Base-by-base conservation (phyloP, 2,113 vertebrate genomes). In the Neoarius graeffei region DNA sequence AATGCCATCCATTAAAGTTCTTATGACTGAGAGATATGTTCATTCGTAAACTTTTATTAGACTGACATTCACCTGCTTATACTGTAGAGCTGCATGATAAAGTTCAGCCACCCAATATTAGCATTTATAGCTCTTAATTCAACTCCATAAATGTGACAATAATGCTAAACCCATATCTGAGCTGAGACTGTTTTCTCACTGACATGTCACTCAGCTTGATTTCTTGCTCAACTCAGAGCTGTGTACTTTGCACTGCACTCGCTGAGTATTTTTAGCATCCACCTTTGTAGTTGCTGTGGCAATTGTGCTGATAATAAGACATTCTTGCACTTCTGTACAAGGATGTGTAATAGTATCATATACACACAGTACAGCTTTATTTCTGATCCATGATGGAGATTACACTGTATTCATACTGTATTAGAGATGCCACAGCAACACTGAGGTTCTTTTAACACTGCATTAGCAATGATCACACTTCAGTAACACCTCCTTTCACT, bases 311-410 rank as follows among this genome's bases (percentile, higher is more conserved):
- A 71, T 81, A 89, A 91, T 89, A 85, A 90, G 73, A 48, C 27
- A 74, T 66, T 66, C 81, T 82, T 84, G 48, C 88, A 67, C 83
- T 80, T 80, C 64, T 81, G 27, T 60, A 42, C 42, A 27, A 60
- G 80, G 80, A 60, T 81, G 80, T 81, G 80, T 81, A 81, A 81
- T 81, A 59, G 80, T 81, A 81, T 60, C 83, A 80, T 73, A 83
- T 89, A 83, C 88, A 86, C 86, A 88, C 42, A 81, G 56, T 30
- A 81, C 80, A 81, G 56, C 80, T 81, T 57, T 62, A 62, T 81
- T 81, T 81, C 42, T 50, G 89, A 90, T 93, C 90, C 74, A 90
- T 91, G 67, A 87, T 88, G 90, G 86, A 87, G 87, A 91, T 92
- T 89, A 91, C 85, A 66, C 83, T 67, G 54, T 42, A 42, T 50